Percentiles rank a stretch among this genome's conserved stretches.
These are phyloP conservation scores for Cardiocondyla obscurior DNA, from an alignment of 1,140 invertebrate species.

Conservation along the genomic window DNA sequence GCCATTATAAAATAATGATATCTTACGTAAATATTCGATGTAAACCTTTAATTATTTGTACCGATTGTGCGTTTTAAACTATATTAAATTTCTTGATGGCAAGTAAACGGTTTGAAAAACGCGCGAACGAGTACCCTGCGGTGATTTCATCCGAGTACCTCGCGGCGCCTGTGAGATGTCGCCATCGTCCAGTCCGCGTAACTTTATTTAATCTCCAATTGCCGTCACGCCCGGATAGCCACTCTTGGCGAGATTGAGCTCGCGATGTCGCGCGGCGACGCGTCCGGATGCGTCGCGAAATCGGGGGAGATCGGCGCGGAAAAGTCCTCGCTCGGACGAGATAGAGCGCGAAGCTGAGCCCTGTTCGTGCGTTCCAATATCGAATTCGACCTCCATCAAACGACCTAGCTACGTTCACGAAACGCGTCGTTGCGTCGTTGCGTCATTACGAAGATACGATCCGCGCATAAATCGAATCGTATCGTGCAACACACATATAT, in stretches of 20 bases:
- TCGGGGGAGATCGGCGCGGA: neutral
- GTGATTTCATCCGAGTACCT: neutral
- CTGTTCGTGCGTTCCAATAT: constrained; percentile 3
- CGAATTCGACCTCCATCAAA: constrained; percentile 41
- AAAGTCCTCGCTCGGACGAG: neutral
- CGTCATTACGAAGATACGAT: neutral
- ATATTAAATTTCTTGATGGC: too few species aligned
- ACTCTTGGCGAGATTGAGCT: neutral
- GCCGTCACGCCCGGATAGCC: neutral
- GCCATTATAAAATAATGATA: too few species aligned
- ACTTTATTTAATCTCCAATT: neutral
- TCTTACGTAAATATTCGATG: too few species aligned
- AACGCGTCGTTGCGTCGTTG: constrained; percentile 10
- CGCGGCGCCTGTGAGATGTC: constrained; percentile 44
- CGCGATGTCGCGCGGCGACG: neutral
- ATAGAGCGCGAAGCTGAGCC: neutral
- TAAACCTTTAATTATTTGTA: too few species aligned
- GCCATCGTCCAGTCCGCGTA: neutral
- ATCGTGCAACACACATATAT: neutral
- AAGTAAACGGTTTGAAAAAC: too few species aligned
- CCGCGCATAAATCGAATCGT: neutral
- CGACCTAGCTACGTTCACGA: constrained; percentile 38
- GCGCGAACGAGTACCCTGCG: too few species aligned
- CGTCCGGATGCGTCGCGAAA: neutral
- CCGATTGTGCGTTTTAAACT: too few species aligned